Conservation (phyloP, 2,797 vertebrate genomes). For the Aplochiton taeniatus region DNA sequence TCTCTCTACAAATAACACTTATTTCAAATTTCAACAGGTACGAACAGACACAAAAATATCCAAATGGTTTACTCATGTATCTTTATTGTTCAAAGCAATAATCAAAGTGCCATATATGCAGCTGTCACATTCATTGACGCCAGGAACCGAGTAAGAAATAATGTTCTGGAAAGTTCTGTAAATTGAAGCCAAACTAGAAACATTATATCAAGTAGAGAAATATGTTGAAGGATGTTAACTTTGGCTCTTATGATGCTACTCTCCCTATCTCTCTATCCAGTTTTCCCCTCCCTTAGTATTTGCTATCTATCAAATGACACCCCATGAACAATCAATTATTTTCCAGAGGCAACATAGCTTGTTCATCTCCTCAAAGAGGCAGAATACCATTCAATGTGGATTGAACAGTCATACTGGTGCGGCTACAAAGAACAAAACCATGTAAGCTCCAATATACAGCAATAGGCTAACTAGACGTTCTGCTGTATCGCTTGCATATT, state of each 20-base stretch:
- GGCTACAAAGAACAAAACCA: not conserved
- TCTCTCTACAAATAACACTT: too few species aligned
- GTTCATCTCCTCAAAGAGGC: too few species aligned
- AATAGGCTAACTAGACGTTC: constrained; percentile 3
- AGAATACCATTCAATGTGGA: too few species aligned
- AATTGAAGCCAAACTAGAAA: not conserved
- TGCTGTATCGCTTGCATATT: constrained; percentile 59
- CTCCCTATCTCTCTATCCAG: constrained; percentile 1
- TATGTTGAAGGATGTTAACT: constrained; percentile 5
- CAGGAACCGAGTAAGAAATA: constrained; percentile 38
- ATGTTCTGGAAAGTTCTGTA: not conserved
- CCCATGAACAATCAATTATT: too few species aligned
- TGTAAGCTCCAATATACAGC: not conserved
- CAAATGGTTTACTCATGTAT: constrained; percentile 18
- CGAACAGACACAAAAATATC: not conserved
- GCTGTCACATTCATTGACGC: constrained; percentile 49
- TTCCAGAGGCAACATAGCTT: too few species aligned
- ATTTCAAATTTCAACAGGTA: too few species aligned
- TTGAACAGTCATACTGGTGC: not conserved
- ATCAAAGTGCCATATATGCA: constrained; percentile 59
- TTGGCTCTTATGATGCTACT: too few species aligned
- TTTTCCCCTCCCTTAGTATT: constrained; percentile 19
- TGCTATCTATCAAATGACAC: too few species aligned
- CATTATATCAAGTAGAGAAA: not conserved
- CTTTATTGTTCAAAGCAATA: constrained; percentile 63